Conservation (phyloP, 2,113 vertebrate species). For the Probosciger aterrimus region DNA sequence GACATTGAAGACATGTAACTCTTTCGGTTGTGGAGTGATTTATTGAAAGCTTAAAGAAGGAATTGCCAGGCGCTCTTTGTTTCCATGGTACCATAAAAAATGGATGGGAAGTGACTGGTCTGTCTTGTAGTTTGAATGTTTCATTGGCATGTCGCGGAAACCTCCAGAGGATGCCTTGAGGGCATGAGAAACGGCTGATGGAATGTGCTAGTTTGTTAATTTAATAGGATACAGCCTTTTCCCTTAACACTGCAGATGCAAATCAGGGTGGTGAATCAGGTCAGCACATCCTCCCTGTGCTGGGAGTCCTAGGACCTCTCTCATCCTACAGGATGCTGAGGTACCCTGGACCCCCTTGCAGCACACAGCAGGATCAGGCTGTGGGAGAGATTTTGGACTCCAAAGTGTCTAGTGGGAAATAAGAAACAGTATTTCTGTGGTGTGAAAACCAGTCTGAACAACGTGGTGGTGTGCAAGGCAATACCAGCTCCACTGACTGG, state of each 20-base stretch:
- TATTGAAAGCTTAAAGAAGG: conserved; percentile 33
- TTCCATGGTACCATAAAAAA: conserved; percentile 69
- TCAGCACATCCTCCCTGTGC: background rate
- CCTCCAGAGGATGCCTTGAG: conserved; percentile 63
- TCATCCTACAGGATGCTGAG: background rate
- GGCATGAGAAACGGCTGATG: conserved; percentile 59
- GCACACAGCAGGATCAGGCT: background rate
- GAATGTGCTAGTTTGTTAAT: conserved; percentile 66
- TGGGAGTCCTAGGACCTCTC: background rate
- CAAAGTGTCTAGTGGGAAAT: background rate
- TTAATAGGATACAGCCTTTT: conserved; percentile 50
- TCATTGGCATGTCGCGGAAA: conserved; percentile 56
- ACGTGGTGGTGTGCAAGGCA: background rate
- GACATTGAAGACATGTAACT: background rate
- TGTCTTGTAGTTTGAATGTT: conserved; percentile 55
- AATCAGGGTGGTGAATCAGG: conserved; percentile 41
- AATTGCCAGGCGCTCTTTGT: conserved; percentile 39
- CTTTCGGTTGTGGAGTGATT: conserved; percentile 40
- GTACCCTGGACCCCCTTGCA: background rate
- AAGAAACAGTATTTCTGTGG: background rate
- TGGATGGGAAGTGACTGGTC: conserved; percentile 65
- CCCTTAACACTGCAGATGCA: background rate
- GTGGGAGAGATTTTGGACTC: background rate
- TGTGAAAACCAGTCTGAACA: background rate
- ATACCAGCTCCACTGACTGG: background rate